These are phyloP conservation scores for Burhinus bistriatus DNA, from an alignment of 2,113 vertebrate species.

Conservation along the genomic window DNA sequence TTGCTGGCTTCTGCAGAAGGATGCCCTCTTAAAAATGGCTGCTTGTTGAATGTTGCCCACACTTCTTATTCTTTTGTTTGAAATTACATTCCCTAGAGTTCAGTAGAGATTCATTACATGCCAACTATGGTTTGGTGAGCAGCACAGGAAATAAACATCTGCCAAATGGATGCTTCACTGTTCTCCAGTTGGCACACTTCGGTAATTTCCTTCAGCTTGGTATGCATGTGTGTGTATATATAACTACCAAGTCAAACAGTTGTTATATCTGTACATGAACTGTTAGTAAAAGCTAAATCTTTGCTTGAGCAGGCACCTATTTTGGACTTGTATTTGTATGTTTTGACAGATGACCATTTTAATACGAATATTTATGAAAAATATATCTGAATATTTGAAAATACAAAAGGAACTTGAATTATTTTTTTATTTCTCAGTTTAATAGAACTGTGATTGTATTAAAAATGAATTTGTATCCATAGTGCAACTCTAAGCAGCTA, in stretches of 20 bases:
- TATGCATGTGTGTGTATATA: not conserved
- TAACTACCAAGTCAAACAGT: not conserved
- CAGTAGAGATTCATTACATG: not conserved
- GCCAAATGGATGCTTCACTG: not conserved
- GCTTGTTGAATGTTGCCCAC: not conserved
- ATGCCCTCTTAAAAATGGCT: not conserved
- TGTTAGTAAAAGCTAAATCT: not conserved
- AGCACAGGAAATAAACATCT: slow-evolving; percentile 26
- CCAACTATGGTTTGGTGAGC: not conserved
- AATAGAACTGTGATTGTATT: not conserved
- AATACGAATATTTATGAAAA: slow-evolving; percentile 13
- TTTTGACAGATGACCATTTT: not conserved
- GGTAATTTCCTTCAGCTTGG: not conserved
- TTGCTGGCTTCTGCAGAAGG: not conserved
- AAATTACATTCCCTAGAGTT: slow-evolving; percentile 5
- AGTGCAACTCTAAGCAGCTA: not conserved
- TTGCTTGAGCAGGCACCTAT: not conserved
- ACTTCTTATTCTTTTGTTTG: not conserved
- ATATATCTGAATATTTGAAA: not conserved
- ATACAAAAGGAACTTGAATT: not conserved
- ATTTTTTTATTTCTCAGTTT: not conserved
- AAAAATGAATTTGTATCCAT: not conserved
- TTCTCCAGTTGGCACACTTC: not conserved
- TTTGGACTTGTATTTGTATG: not conserved
- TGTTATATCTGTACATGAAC: not conserved